Conservation (phyloP, 2,888 invertebrate species). For the Athalia cordata region DNA sequence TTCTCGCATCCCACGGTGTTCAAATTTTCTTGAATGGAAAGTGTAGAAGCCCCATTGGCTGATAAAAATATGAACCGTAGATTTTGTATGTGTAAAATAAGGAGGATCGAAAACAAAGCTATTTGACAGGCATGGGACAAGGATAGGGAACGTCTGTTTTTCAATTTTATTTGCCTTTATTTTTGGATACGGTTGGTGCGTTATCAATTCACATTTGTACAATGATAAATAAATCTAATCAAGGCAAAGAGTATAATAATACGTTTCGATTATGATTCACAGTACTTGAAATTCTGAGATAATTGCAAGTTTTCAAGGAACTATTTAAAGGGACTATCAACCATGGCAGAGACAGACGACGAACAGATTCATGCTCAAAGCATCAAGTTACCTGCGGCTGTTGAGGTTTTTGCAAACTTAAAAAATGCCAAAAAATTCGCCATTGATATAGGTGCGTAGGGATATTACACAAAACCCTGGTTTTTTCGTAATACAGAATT, state of each 20-base stretch:
- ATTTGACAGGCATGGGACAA: too few species aligned
- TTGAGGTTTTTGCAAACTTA: constrained; percentile 79
- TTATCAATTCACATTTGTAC: background rate
- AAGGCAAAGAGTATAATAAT: background rate
- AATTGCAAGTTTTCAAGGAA: background rate
- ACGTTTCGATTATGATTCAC: background rate
- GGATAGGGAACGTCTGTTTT: background rate
- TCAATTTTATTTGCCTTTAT: constrained; percentile 3
- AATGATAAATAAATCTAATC: background rate
- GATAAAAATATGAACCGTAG: too few species aligned
- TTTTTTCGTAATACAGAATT: too few species aligned
- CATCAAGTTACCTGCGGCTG: constrained; percentile 75
- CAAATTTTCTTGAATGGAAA: too few species aligned
- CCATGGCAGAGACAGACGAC: constrained; percentile 65
- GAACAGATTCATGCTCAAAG: constrained; percentile 71
- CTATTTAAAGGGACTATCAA: constrained; percentile 34
- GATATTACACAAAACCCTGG: background rate
- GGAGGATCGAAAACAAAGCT: too few species aligned
- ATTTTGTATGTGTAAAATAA: too few species aligned
- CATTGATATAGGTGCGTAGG: constrained; percentile 79
- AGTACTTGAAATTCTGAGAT: constrained; percentile 7
- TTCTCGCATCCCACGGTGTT: too few species aligned
- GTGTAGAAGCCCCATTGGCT: too few species aligned
- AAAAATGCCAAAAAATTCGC: constrained; percentile 81
- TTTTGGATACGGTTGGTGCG: background rate